Evolutionary conservation across 2,113 vertebrate genomes (phyloP).

Genomic region (Nycticorax nycticorax): DNA sequence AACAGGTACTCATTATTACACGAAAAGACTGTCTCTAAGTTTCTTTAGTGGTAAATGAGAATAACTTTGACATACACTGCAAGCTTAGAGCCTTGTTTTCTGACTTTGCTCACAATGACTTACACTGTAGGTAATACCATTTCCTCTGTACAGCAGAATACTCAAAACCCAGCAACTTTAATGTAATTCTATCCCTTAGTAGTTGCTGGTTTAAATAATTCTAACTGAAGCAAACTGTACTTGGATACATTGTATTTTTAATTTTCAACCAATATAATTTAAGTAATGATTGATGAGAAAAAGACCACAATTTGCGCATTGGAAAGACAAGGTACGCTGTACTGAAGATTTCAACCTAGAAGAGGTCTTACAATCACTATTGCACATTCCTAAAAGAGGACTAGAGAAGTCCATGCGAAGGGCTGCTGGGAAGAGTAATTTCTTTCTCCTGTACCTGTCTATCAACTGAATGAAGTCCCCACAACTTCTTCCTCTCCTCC

Average conservation of each 20-base stretch:
- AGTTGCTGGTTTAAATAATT: background rate
- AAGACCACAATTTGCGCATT: background rate
- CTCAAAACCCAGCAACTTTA: background rate
- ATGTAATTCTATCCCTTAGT: background rate
- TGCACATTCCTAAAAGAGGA: background rate
- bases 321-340: background rate
- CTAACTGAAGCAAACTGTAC: background rate
- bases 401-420: background rate
- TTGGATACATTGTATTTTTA: background rate
- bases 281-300: background rate
- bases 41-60: background rate
- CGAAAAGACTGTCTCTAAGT: background rate
- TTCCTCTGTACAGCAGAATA: background rate
- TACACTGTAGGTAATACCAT: background rate
- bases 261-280: background rate
- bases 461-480: background rate
- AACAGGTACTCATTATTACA: background rate
- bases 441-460: background rate
- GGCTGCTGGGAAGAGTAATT: background rate
- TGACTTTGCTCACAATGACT: background rate
- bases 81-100: background rate
- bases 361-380: background rate
- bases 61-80: background rate
- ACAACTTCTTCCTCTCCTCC: background rate
- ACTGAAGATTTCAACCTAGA: background rate